A percentile compares a stretch with the other conserved stretches of the same genome.
These are phyloP conservation scores for Hiodon alosoides DNA, from an alignment of 2,113 vertebrate genomes.

Conservation along the genomic window DNA sequence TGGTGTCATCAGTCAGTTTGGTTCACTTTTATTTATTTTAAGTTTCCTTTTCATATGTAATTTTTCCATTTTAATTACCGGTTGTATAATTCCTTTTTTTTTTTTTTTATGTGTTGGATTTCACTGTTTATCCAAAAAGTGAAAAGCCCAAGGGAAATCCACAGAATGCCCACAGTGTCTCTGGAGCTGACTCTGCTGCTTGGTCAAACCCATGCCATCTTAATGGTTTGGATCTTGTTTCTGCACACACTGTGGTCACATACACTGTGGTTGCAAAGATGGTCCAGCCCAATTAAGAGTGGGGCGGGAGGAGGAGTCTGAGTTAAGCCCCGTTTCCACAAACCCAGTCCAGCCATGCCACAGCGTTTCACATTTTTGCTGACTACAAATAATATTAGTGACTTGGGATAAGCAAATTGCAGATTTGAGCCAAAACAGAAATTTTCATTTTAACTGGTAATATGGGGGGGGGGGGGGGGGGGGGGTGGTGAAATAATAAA, in stretches of 20 bases:
- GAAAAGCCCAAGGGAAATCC: background rate
- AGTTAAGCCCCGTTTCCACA: background rate
- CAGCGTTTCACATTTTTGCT: background rate
- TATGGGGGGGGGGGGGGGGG: no score
- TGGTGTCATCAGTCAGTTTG: conserved; percentile 34
- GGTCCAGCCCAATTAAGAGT: background rate
- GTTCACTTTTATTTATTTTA: conserved; percentile 28
- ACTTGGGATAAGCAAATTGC: background rate
- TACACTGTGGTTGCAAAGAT: conserved; percentile 5
- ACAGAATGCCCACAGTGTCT: background rate
- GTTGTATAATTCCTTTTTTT: background rate
- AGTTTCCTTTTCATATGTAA: background rate
- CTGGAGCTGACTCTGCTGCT: background rate
- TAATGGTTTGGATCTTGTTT: background rate
- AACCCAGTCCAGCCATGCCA: no score
- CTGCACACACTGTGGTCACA: background rate
- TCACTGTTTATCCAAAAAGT: background rate
- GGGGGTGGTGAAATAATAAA: no score
- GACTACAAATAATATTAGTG: background rate
- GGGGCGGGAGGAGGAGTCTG: background rate
- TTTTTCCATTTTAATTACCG: background rate
- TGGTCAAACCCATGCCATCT: background rate
- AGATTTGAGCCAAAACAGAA: background rate
- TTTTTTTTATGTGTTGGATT: background rate
- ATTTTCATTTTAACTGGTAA: background rate